phyloP scores from a whole-genome alignment of 2,888 invertebrate species.

The Pristionchus japonicus region DNA sequence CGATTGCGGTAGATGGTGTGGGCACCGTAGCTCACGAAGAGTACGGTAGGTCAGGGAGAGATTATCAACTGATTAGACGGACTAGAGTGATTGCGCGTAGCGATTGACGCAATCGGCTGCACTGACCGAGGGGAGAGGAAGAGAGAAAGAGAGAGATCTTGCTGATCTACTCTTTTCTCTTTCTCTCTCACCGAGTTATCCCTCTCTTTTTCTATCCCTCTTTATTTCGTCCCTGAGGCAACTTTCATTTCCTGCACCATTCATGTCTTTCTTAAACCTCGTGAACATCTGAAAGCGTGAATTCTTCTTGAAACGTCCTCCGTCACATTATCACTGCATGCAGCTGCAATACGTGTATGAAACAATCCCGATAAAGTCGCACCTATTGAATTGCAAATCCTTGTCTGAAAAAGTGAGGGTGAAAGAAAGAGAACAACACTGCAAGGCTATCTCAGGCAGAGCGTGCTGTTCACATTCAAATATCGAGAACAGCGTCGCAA shows the following conservation, averaged over 20 bases:
- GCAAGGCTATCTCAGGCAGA: too few species aligned
- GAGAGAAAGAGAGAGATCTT: neutral
- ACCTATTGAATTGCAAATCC: too few species aligned
- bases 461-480: too few species aligned
- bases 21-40: neutral
- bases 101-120: conserved; percentile 8
- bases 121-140: neutral
- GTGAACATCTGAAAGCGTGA: too few species aligned
- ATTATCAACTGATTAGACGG: neutral
- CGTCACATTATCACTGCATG: too few species aligned
- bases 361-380: too few species aligned
- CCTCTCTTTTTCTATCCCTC: neutral
- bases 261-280: too few species aligned
- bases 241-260: neutral
- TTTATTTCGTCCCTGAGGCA: neutral
- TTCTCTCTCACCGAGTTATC: neutral
- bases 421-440: too few species aligned
- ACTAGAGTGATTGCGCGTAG: conserved; percentile 3
- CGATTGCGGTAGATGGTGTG: neutral
- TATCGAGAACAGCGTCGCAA: too few species aligned
- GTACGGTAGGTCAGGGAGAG: neutral
- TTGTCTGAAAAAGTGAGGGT: too few species aligned
- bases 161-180: neutral
- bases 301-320: too few species aligned
- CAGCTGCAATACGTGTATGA: too few species aligned